Evolutionary conservation across 1,140 invertebrate genomes (phyloP).

Genomic region (Pachypeltis micranthus): DNA sequence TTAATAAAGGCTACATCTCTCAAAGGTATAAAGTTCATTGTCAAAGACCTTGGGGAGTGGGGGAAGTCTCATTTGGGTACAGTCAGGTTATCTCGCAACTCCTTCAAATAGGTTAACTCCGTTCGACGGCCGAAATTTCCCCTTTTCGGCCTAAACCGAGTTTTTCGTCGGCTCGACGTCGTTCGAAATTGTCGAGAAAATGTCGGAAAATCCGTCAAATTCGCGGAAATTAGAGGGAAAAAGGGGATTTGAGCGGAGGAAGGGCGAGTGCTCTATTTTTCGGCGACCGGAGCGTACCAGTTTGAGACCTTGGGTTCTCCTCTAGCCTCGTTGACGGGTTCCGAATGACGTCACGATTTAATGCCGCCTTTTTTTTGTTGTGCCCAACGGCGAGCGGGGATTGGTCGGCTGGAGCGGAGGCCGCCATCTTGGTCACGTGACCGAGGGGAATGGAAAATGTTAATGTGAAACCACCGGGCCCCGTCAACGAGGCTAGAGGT

Average conservation of each 20-base stretch:
- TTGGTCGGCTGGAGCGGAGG: not conserved
- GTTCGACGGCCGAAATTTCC: not conserved
- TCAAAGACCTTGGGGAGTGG: conserved; percentile 6
- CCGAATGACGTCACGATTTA: not conserved
- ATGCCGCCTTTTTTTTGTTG: not conserved
- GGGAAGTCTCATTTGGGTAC: conserved; percentile 2
- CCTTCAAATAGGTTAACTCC: not conserved
- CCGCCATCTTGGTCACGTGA: conserved; percentile 7
- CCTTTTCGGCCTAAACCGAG: not conserved
- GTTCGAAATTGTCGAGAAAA: not conserved
- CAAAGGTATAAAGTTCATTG: conserved; percentile 9
- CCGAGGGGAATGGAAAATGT: conserved; percentile 1
- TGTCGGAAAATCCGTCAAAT: not conserved
- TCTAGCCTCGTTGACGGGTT: not conserved
- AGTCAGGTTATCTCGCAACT: conserved; percentile 2
- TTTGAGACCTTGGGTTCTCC: not conserved
- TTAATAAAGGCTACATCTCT: conserved; percentile 1
- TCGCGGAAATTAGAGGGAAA: not conserved
- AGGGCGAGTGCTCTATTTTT: conserved; percentile 1
- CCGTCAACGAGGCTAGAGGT: not conserved
- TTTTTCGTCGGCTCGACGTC: not conserved
- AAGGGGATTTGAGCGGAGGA: not conserved
- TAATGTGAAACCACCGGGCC: not conserved
- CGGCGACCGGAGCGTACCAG: not conserved
- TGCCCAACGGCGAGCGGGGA: no score